Evolutionary conservation across 2,888 invertebrate genomes (phyloP), one percentile per base, ranked within the genome.

Genomic region (Caenorhabditis sp.): DNA sequence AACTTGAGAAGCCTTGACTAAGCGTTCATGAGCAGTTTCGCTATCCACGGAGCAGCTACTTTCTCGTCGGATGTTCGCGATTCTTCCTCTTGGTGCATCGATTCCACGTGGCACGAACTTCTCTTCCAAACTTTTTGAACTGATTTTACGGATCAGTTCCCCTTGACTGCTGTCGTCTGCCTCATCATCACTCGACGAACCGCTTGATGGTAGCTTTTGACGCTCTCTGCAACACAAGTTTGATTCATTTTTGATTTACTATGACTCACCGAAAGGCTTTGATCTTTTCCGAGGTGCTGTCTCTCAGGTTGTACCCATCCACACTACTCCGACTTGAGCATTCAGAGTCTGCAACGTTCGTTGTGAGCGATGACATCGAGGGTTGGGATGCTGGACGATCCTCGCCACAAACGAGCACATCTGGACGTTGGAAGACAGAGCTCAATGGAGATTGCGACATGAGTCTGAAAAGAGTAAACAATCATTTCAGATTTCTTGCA

Each of bases 51-150:
- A 86, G 69, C 90, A 91, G 74, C 88, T 90, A 41, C 90, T 90
- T 63, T 91, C 91, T 3, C 91, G 82, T 24, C 91, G 80, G 49
- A 91, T 91, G 73, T 88, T 89, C 16, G 90, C 91, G 6, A 90
- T 84, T 19, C 91, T 77, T 16, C 88, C 86, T 16, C 91, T 79
- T 5, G 91, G 86, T 16, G 87, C 83, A 31, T 84, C 83, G 28
- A 84, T 80, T 31, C 79, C 87, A 6, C 82, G 80, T 5, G 64
- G 70, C 8, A 76, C 63, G 51, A 80, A 81, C 47, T 85, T 80
- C 7, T 87, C 87, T 16, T 68, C 68, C 3, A 10, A 6, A 28
- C 35, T 61, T 28, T 64, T 79, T 26, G 24, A 31, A n/a, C 79
- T 83, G 0, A 64, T 28, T 66, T 84, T 84, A 19, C 80, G 47